These are phyloP conservation scores for Ptyas mucosa DNA, from an alignment of 2,113 vertebrate species.

Conservation along the genomic window DNA sequence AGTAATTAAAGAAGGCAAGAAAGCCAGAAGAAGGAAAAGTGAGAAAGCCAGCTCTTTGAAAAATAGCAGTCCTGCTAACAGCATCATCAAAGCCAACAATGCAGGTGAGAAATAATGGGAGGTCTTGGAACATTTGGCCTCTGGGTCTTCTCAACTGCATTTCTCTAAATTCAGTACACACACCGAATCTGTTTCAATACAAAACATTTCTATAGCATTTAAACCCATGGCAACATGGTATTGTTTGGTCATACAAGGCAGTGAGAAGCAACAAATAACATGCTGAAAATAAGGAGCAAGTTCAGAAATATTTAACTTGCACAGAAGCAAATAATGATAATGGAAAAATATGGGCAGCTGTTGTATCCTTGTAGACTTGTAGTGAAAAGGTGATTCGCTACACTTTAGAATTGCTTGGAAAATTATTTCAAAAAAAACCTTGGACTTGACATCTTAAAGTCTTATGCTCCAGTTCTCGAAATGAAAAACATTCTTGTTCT, in stretches of 20 bases:
- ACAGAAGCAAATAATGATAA: background rate
- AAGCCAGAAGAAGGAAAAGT: conserved; percentile 58
- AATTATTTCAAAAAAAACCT: background rate
- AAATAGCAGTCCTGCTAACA: conserved; percentile 18
- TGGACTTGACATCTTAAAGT: background rate
- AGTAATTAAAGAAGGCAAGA: conserved; percentile 54
- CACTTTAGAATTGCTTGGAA: background rate
- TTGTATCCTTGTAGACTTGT: background rate
- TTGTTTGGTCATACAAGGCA: background rate
- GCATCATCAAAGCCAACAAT: conserved; percentile 76
- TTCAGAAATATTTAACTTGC: background rate
- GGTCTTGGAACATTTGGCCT: background rate
- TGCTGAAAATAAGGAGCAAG: background rate
- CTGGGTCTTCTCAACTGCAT: background rate
- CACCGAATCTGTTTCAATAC: background rate
- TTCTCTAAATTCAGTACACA: background rate
- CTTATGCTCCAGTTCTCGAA: background rate
- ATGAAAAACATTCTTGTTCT: background rate
- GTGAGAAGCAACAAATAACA: background rate
- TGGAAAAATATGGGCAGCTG: background rate
- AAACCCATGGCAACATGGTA: background rate
- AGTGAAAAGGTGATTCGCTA: background rate
- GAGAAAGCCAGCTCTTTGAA: conserved; percentile 45
- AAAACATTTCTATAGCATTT: background rate
- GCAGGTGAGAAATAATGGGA: conserved; percentile 62